Evolutionary conservation across 2,888 invertebrate species (phyloP).

Genomic region (Lamproptera curius): DNA sequence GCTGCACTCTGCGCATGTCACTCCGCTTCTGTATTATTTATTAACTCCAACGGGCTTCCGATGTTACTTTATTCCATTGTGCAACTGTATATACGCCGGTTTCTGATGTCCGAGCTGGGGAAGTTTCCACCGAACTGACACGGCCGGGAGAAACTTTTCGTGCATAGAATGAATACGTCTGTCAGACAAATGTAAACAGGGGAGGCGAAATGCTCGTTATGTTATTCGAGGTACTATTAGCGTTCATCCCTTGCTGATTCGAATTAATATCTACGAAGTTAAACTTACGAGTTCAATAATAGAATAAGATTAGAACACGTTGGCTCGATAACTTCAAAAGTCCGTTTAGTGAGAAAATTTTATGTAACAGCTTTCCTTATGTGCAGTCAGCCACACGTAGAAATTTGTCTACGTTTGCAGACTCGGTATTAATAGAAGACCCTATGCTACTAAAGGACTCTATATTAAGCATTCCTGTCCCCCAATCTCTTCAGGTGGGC

Average conservation of each 20-base stretch:
- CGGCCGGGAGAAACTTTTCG: constrained; percentile 69
- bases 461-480: constrained; percentile 76
- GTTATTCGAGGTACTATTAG: constrained; percentile 46
- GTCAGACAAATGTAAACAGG: constrained; percentile 70
- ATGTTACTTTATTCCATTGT: constrained; percentile 77
- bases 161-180: constrained; percentile 72
- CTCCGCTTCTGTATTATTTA: constrained; percentile 72
- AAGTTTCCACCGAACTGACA: constrained; percentile 67
- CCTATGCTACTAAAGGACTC: constrained; percentile 71
- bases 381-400: constrained; percentile 34
- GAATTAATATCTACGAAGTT: constrained; percentile 4
- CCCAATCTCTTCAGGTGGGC: constrained; percentile 71
- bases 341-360: constrained; percentile 8
- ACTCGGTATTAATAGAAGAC: constrained; percentile 68
- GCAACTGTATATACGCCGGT: constrained; percentile 61
- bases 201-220: constrained; percentile 58
- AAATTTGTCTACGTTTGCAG: constrained; percentile 42
- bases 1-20: constrained; percentile 70
- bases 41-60: constrained; percentile 77
- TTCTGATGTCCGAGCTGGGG: constrained; percentile 66
- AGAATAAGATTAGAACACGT: too few relatives aligned
- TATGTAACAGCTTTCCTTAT: constrained; percentile 10
- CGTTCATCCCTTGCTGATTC: constrained; percentile 32
- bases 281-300: too few relatives aligned
- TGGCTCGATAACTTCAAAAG: not conserved